Evolutionary conservation across 2,888 invertebrate genomes (phyloP).

Genomic region (Xestia ashworthii): DNA sequence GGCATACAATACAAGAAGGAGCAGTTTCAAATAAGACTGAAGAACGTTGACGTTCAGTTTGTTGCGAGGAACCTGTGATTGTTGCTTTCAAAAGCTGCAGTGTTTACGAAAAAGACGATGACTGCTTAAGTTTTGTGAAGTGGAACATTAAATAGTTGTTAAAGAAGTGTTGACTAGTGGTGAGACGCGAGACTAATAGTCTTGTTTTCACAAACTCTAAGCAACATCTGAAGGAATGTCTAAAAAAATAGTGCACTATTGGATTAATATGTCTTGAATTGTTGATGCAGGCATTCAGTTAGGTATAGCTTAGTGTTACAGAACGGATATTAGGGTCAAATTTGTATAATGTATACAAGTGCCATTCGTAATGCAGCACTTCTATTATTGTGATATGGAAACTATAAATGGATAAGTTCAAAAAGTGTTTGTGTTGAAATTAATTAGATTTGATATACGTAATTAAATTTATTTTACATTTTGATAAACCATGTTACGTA

Average conservation of each 20-base stretch:
- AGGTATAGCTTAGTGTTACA: neutral
- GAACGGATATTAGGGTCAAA: neutral
- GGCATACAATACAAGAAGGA: conserved; percentile 72
- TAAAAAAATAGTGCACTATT: neutral
- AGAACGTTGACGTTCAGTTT: conserved; percentile 74
- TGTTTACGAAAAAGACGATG: neutral
- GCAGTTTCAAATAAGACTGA: conserved; percentile 71
- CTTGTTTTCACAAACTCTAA: neutral
- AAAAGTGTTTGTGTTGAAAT: neutral
- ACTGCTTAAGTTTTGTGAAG: neutral
- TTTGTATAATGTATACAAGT: neutral
- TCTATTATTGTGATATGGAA: neutral
- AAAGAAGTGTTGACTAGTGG: conserved; percentile 34
- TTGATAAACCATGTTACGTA: neutral
- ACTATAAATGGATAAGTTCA: neutral
- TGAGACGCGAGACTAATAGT: neutral
- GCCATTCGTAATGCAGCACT: neutral
- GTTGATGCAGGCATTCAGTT: neutral
- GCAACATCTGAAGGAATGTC: neutral
- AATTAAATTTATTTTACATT: no score
- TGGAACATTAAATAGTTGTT: neutral
- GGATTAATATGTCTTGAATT: neutral
- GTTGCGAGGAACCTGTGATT: conserved; percentile 56
- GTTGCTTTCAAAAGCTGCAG: no score
- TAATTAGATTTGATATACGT: neutral